A percentile compares a stretch with the other conserved stretches of the same genome.
Conservation (phyloP, 1,140 invertebrate genomes). For the Lineus longissimus region DNA sequence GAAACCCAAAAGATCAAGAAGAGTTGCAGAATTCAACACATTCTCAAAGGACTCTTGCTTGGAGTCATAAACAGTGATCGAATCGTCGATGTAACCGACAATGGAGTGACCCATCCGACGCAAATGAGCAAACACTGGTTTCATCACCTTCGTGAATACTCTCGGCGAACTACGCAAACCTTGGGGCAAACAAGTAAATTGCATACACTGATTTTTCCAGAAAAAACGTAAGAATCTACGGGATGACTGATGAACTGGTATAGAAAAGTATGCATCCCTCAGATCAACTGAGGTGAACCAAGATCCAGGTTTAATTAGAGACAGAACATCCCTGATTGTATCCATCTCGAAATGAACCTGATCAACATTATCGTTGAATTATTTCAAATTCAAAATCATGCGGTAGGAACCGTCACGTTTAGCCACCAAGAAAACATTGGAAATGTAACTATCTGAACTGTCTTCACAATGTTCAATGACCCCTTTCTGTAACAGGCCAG, state of each 20-base stretch:
- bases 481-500: neutral
- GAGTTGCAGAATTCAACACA: slow-evolving; percentile 12
- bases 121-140: slow-evolving; percentile 10
- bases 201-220: neutral
- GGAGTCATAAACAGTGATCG: slow-evolving; percentile 5
- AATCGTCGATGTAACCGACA: slow-evolving; percentile 7
- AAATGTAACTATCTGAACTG: neutral
- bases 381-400: slow-evolving; percentile 12
- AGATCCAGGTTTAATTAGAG: neutral
- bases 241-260: neutral
- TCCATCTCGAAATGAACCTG: slow-evolving; percentile 15
- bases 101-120: neutral
- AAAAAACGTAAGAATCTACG: slow-evolving; percentile 5
- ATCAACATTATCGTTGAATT: slow-evolving; percentile 3
- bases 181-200: slow-evolving; percentile 12
- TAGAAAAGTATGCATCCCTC: slow-evolving; percentile 10
- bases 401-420: slow-evolving; percentile 1
- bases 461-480: neutral
- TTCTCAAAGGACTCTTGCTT: slow-evolving; percentile 17
- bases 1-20: slow-evolving; percentile 16
- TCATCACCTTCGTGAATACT: slow-evolving; percentile 8
- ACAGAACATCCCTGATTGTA: neutral
- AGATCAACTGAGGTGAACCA: slow-evolving; percentile 5
- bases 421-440: neutral
- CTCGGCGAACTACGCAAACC: neutral